phyloP scores from a whole-genome alignment of 2,888 invertebrate species.

The Lasioglossum villosulum region DNA sequence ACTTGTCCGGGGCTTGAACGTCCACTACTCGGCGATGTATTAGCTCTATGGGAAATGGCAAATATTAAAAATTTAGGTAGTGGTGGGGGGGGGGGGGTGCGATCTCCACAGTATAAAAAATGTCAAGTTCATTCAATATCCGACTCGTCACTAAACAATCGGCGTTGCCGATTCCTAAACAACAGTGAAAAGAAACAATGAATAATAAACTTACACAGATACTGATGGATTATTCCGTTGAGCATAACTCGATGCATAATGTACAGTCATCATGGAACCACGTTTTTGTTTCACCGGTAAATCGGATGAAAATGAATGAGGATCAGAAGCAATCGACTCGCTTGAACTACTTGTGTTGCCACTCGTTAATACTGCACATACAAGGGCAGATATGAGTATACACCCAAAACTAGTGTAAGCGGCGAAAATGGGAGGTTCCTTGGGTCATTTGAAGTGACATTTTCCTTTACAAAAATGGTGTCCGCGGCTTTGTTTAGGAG shows the following conservation, averaged over 20 bases:
- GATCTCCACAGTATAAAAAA: not conserved
- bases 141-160: too few relatives aligned
- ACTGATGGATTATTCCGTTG: slow-evolving; percentile 81
- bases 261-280: slow-evolving; percentile 84
- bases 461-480: too few relatives aligned
- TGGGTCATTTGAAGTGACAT: too few relatives aligned
- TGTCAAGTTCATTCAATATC: too few relatives aligned
- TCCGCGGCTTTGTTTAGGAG: too few relatives aligned
- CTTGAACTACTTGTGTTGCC: slow-evolving; percentile 91
- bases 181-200: not conserved
- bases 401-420: too few relatives aligned
- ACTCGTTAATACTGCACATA: slow-evolving; percentile 76
- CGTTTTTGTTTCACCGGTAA: slow-evolving; percentile 86
- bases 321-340: slow-evolving; percentile 91
- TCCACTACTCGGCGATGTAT: slow-evolving; percentile 82
- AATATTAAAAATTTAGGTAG: not conserved
- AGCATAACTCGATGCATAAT: slow-evolving; percentile 85
- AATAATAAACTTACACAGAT: slow-evolving; percentile 85
- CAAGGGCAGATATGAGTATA: not conserved
- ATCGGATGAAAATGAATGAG: slow-evolving; percentile 77
- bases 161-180: too few relatives aligned
- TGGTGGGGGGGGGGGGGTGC: too few relatives aligned
- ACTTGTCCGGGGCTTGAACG: slow-evolving; percentile 83
- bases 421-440: too few relatives aligned
- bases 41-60: slow-evolving; percentile 69